Evolutionary conservation across 1,140 invertebrate genomes (phyloP).

Genomic region (Tetragnatha versicolor): DNA sequence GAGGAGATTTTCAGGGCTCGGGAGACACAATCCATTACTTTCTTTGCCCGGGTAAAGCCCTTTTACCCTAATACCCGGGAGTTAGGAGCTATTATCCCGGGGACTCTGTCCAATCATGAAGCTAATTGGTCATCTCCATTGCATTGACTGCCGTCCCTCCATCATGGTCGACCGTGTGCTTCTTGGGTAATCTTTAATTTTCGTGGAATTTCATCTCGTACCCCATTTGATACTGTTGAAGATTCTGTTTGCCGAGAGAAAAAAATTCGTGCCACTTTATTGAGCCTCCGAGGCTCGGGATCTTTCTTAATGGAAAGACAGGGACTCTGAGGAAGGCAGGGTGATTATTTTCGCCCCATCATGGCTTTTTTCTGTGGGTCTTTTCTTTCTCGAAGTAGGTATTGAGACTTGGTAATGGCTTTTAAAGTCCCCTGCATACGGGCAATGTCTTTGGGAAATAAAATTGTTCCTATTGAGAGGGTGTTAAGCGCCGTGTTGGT

Average conservation of each 20-base stretch:
- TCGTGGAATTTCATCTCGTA: neutral
- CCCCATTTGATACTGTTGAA: neutral
- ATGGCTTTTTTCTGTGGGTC: neutral
- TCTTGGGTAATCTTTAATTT: conserved; percentile 41
- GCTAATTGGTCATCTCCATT: conserved; percentile 52
- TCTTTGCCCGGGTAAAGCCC: conserved; percentile 38
- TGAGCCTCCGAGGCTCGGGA: neutral
- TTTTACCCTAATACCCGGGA: conserved; percentile 47
- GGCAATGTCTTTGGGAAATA: neutral
- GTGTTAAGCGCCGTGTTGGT: no score
- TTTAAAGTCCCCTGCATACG: neutral
- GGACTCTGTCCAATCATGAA: conserved; percentile 31
- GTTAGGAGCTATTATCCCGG: conserved; percentile 45
- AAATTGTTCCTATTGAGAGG: neutral
- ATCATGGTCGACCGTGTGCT: neutral
- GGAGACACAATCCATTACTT: conserved; percentile 51
- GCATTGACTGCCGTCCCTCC: conserved; percentile 29
- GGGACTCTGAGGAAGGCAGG: no score
- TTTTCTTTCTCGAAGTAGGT: neutral
- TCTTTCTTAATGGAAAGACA: conserved; percentile 3
- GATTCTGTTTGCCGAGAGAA: neutral
- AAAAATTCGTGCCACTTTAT: conserved; percentile 9
- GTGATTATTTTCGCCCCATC: conserved; percentile 2
- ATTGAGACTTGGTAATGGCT: neutral
- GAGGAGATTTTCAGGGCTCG: conserved; percentile 33